phyloP scores from a whole-genome alignment of 2,888 invertebrate species.

The Drosophila pseudotakahashii region DNA sequence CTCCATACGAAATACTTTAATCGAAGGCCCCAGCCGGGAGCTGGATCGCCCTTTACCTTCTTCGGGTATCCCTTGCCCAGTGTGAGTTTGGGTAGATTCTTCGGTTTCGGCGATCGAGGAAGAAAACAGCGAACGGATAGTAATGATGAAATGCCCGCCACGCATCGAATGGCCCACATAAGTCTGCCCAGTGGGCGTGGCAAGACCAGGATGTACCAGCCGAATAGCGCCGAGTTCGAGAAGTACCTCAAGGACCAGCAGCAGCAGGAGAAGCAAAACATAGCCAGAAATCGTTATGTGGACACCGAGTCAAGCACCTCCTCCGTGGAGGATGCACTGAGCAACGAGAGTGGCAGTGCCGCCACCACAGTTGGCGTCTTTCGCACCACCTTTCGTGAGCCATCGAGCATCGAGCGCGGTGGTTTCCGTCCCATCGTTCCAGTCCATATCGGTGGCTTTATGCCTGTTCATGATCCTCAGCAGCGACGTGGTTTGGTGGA shows the following conservation, averaged over 20 bases:
- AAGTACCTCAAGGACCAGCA: conserved; percentile 79
- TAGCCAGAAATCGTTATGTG: conserved; percentile 68
- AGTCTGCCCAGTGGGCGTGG: conserved; percentile 67
- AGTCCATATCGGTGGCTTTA: conserved; percentile 89
- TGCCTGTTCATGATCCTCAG: conserved; percentile 86
- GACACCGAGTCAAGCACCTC: conserved; percentile 55
- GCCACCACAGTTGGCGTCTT: conserved; percentile 74
- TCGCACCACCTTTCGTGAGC: conserved; percentile 81
- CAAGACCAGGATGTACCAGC: conserved; percentile 83
- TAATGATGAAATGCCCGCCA: conserved; percentile 71
- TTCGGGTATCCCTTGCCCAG: conserved; percentile 93
- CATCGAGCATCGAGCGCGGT: conserved; percentile 88
- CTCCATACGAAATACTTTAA: conserved; percentile 84
- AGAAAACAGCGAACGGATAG: conserved; percentile 79
- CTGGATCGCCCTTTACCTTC: conserved; percentile 89
- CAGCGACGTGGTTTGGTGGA: conserved; percentile 73
- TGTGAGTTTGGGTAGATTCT: conserved; percentile 89
- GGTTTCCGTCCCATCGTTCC: conserved; percentile 92
- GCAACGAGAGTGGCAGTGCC: conserved; percentile 77
- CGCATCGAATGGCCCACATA: conserved; percentile 78
- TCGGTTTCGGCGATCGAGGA: conserved; percentile 84
- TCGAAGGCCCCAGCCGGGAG: conserved; percentile 68
- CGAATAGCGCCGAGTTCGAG: conserved; percentile 83
- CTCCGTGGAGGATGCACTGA: conserved; percentile 79
- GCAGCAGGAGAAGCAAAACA: conserved; percentile 55